Base-by-base conservation (phyloP, 2,888 invertebrate species). In the Pherbina coryleti region DNA sequence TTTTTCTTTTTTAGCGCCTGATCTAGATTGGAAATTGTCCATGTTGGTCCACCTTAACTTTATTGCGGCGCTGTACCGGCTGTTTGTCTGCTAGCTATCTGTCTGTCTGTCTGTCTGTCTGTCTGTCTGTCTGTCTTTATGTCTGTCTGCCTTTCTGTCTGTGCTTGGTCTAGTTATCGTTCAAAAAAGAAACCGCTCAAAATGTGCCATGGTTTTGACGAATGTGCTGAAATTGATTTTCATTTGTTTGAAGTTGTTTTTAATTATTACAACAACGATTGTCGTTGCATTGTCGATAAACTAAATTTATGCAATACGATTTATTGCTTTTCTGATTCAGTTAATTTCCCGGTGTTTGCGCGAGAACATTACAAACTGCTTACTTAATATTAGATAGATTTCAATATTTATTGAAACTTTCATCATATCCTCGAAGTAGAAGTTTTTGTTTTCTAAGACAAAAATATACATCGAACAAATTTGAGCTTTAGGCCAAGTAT, bases 21-120 rank as follows among this genome's bases (percentile, higher is more conserved):
- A 71, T 31, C 49, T 25, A 51, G 71, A 9, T 34, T 72, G 37
- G 72, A 72, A 37, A 19, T 72, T 34, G 57, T n/a, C 17, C 57
- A 72, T 57, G 11, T 14, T 22, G 72, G 31, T 37, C n/a, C 49
- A 57, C 28, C 22, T 28, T 28, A 28, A 28, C 9, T 22, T 28
- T 62, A 22, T 17, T 28, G 28, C 34, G 7, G n/a, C 28, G 51
- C 14, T 69, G 17, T 34, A 37, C 22, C 8, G 72, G 34, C 55
- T 55, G 37, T 37, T 9, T 8, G 57, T 57, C 37, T 17, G 55
- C 49, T 67, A 49, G 55, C 34, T 28, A 11, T 71, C 17, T 0
- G 69, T 69, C 49, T 14, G 62, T 28, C 62, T 64, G 64, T 14
- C 31, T 49, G 49, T 11, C 28, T 49, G 25, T 37, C 37, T 44